A percentile compares a stretch with the other conserved stretches of the same genome.
These are phyloP conservation scores for Brachionus plicatilis DNA, from an alignment of 1,140 invertebrate genomes.

Conservation along the genomic window DNA sequence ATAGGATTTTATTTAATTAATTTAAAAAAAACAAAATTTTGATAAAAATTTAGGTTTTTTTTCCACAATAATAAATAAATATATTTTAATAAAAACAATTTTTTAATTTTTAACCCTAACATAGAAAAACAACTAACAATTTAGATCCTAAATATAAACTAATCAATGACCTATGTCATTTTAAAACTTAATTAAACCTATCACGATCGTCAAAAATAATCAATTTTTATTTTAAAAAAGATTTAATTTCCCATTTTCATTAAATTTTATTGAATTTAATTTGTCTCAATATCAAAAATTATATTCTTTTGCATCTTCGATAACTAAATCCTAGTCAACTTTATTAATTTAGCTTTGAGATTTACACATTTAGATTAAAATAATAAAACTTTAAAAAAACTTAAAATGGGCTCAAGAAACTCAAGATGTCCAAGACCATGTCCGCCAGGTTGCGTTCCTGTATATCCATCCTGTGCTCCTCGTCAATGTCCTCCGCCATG, in stretches of 20 bases:
- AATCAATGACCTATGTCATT: not conserved
- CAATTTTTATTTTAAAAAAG: no score
- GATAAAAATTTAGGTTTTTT: not conserved
- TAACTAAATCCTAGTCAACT: not conserved
- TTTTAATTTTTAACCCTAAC: not conserved
- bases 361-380: not conserved
- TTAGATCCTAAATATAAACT: not conserved
- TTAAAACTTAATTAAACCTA: not conserved
- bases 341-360: not conserved
- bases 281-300: no score
- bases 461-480: not conserved
- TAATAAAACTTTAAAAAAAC: not conserved
- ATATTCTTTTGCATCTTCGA: no score
- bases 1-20: not conserved
- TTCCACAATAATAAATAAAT: not conserved
- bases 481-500: not conserved
- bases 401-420: slow-evolving; percentile 39
- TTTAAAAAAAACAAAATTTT: not conserved
- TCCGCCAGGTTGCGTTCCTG: slow-evolving; percentile 35
- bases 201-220: no score
- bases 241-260: no score
- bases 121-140: not conserved
- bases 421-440: slow-evolving; percentile 37
- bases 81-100: not conserved
- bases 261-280: no score